Conservation (phyloP, 2,888 invertebrate species). For the Chaitophorus viminalis region DNA sequence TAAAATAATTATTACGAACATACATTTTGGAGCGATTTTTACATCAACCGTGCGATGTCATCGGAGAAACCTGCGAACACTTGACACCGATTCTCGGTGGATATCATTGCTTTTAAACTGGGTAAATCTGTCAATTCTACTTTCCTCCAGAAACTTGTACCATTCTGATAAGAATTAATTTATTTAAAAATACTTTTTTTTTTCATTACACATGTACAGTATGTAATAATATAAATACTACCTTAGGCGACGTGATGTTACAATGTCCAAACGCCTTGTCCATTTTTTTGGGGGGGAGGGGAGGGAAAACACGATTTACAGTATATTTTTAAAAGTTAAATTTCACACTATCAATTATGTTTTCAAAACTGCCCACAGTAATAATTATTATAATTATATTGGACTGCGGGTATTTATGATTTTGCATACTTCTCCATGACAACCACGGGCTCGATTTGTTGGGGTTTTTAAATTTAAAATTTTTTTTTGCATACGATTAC, state of each 20-base stretch:
- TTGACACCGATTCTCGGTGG: not conserved
- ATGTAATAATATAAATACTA: not conserved
- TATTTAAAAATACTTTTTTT: not conserved
- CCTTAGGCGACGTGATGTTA: not conserved
- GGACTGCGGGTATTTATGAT: not conserved
- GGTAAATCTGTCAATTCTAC: constrained; percentile 28
- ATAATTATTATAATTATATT: not conserved
- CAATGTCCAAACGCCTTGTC: not conserved
- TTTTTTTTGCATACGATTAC: not conserved
- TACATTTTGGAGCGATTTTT: not conserved
- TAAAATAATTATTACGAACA: not conserved
- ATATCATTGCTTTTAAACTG: not conserved
- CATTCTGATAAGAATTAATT: not conserved
- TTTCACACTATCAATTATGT: not conserved
- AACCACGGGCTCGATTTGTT: not conserved
- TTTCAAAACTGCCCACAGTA: not conserved
- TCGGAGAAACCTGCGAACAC: not conserved
- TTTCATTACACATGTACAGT: not conserved
- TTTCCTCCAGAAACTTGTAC: constrained; percentile 8
- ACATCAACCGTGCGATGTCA: constrained; percentile 20
- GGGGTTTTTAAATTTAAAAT: not conserved
- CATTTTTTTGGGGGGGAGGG: not conserved
- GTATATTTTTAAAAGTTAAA: not conserved
- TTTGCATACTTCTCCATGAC: not conserved
- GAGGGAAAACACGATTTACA: not conserved